These are phyloP conservation scores for Linnaemya vulpina DNA, from an alignment of 2,888 invertebrate genomes.

Conservation along the genomic window DNA sequence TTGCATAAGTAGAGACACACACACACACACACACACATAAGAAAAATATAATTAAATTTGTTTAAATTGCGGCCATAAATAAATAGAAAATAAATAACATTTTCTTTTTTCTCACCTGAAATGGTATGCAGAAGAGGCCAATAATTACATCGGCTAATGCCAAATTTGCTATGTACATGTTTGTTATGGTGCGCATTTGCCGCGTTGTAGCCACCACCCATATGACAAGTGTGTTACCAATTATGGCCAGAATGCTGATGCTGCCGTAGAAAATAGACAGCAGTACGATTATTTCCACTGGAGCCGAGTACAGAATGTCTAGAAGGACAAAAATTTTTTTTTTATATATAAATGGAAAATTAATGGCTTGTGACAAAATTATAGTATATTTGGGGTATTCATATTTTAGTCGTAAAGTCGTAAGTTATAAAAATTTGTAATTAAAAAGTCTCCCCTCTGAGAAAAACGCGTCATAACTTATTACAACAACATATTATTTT, in stretches of 20 bases:
- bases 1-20: too few relatives aligned
- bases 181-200: conserved; percentile 92
- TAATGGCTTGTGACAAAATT: too few relatives aligned
- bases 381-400: too few relatives aligned
- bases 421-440: too few relatives aligned
- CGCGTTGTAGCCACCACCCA: conserved; percentile 91
- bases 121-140: conserved; percentile 93
- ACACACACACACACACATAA: too few relatives aligned
- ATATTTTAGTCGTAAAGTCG: too few relatives aligned
- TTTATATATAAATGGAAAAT: too few relatives aligned
- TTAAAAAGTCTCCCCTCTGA: too few relatives aligned
- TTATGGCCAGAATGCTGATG: conserved; percentile 91
- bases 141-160: conserved; percentile 94
- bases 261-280: conserved; percentile 91
- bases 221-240: conserved; percentile 93
- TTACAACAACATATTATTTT: too few relatives aligned
- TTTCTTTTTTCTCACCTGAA: conserved; percentile 84
- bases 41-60: too few relatives aligned
- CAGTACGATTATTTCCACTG: conserved; percentile 88
- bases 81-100: not conserved
- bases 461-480: too few relatives aligned
- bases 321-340: not conserved
- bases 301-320: conserved; percentile 89
- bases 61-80: not conserved
- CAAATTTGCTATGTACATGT: conserved; percentile 93